These are phyloP conservation scores for Drosophila merina DNA, from an alignment of 2,888 invertebrate species.

Conservation along the genomic window DNA sequence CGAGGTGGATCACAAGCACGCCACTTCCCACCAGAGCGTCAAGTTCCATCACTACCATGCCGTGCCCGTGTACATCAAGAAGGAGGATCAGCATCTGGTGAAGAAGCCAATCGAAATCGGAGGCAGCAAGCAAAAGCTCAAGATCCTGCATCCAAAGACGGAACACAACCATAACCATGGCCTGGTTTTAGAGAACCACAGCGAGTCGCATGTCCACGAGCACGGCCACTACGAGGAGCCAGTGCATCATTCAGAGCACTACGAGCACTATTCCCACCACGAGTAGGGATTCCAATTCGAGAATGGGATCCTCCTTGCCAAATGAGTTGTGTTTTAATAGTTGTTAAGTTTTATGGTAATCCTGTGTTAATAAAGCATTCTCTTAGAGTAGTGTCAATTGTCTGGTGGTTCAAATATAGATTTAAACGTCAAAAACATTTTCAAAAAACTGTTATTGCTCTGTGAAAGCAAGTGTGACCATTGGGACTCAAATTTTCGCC, in stretches of 20 bases:
- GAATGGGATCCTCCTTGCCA: conserved; percentile 23
- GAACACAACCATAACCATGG: conserved; percentile 86
- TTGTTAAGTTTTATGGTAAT: conserved; percentile 15
- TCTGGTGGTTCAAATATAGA: background rate
- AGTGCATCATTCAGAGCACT: conserved; percentile 78
- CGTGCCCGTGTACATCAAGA: conserved; percentile 88
- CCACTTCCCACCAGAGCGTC: conserved; percentile 89
- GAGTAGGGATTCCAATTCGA: conserved; percentile 45
- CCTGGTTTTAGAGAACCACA: conserved; percentile 86
- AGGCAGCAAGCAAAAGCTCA: conserved; percentile 86
- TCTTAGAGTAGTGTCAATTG: conserved; percentile 12
- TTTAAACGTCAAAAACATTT: background rate
- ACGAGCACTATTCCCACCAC: conserved; percentile 81
- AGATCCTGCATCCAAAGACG: conserved; percentile 87
- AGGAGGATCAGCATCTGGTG: conserved; percentile 87
- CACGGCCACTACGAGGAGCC: conserved; percentile 81
- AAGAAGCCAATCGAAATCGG: conserved; percentile 88
- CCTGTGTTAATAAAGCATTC: conserved; percentile 35
- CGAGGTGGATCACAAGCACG: conserved; percentile 87
- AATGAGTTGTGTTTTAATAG: conserved; percentile 27
- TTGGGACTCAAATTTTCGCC: background rate
- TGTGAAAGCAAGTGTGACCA: background rate
- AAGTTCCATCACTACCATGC: conserved; percentile 89
- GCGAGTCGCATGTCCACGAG: conserved; percentile 81
- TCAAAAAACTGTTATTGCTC: background rate